Percentiles rank a stretch among this genome's conserved stretches.
Evolutionary conservation across 2,797 vertebrate species (phyloP).

Genomic region (Enteromius radiatus): DNA sequence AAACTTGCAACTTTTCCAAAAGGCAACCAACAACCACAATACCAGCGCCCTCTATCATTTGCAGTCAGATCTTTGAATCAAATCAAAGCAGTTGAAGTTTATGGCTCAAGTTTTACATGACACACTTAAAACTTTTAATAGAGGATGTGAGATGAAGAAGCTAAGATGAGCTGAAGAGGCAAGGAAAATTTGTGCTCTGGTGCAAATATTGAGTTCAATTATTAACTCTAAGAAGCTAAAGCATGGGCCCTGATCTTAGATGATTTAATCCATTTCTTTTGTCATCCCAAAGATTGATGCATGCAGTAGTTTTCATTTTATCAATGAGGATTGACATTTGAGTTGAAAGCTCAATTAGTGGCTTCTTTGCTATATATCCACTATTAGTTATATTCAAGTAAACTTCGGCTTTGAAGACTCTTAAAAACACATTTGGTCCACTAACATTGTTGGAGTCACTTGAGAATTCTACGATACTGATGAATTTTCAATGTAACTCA

Average conservation of each 20-base stretch:
- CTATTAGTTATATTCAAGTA: neutral
- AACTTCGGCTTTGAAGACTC: neutral
- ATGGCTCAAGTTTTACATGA: constrained; percentile 35
- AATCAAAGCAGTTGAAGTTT: constrained; percentile 27
- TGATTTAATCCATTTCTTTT: neutral
- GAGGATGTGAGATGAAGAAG: constrained; percentile 25
- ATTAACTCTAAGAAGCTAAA: neutral
- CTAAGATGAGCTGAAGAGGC: neutral
- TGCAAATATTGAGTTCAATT: neutral
- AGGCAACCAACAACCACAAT: neutral
- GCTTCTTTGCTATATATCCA: neutral
- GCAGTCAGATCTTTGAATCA: constrained; percentile 39
- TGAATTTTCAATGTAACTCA: no score
- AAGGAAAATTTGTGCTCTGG: neutral
- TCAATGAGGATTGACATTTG: neutral
- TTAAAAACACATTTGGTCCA: no score
- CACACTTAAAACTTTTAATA: constrained; percentile 17
- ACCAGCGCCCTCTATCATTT: constrained; percentile 16
- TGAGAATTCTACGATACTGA: neutral
- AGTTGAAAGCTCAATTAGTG: neutral
- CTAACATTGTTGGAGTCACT: neutral
- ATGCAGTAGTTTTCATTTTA: neutral
- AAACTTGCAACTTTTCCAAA: constrained; percentile 35
- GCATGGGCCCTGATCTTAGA: neutral
- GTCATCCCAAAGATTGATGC: neutral